Conservation (phyloP, 2,888 invertebrate genomes). For the Drosophila melanosoma region DNA sequence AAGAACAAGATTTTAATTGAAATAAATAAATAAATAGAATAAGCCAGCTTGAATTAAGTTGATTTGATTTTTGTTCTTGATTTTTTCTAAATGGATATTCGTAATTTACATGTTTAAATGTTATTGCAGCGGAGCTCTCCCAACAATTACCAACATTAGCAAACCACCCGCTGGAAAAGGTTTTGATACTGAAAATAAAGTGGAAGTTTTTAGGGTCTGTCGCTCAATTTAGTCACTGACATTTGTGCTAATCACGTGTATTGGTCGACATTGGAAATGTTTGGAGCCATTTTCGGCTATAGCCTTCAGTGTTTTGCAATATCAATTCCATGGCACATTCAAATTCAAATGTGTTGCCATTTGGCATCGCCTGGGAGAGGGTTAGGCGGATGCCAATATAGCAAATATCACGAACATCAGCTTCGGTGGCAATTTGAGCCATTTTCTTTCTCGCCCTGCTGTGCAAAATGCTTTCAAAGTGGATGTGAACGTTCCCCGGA, state of each 20-base stretch:
- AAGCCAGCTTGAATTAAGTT: not conserved
- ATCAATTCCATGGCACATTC: conserved; percentile 60
- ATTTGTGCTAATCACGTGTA: conserved; percentile 59
- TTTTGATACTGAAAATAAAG: conserved; percentile 19
- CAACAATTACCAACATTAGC: not conserved
- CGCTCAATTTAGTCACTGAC: conserved; percentile 37
- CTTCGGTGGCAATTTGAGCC: conserved; percentile 36
- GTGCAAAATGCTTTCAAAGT: conserved; percentile 59
- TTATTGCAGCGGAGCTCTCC: not conserved
- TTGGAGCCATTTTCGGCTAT: conserved; percentile 3
- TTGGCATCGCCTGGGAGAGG: conserved; percentile 11
- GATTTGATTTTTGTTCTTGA: not conserved
- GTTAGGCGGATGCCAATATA: conserved; percentile 3
- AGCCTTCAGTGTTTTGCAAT: conserved; percentile 44
- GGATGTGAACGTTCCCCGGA: conserved; percentile 7
- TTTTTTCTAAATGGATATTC: not conserved
- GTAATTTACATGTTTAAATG: not conserved
- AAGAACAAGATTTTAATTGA: not conserved
- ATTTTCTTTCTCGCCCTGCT: conserved; percentile 42
- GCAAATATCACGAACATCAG: conserved; percentile 59
- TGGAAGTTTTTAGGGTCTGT: conserved; percentile 12
- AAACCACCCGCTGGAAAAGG: conserved; percentile 2
- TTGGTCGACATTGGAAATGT: conserved; percentile 29
- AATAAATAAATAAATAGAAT: not conserved
- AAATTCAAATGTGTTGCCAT: conserved; percentile 63